Base-by-base conservation (phyloP, 2,888 invertebrate species). In the Mallateleia sp. region DNA sequence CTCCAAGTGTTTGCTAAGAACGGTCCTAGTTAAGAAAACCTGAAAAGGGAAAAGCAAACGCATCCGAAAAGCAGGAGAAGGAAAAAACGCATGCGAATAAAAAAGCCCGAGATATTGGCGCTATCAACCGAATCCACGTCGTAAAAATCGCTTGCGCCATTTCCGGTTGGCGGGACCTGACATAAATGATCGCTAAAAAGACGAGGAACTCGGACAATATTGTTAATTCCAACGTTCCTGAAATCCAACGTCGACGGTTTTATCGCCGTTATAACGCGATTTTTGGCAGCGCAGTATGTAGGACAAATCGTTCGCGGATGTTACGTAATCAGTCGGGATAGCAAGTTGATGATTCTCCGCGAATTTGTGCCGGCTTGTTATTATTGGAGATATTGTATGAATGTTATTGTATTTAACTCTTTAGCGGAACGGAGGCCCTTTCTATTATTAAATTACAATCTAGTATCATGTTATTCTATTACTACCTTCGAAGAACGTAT, bases 91-190 rank as follows among this genome's bases (percentile, higher is more conserved):
- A 28, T 11, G 20, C n/a, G 20, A 50, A 54, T n/a, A n/a, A 11
- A 42, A 71, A 71, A 34, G 32, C 18, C 64, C 28, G 54, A 64
- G 66, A 67, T 80, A 85, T 85, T 78, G 72, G 77, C 66, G 81
- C 62, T 79, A 79, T 79, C 69, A 47, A 34, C 38, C 52, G 56
- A 64, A 72, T 78, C 42, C 25, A 42, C 74, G 60, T 85, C 77
- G 66, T 79, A 84, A 88, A 88, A 88, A 82, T 89, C 78, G 87
- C 84, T 83, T 80, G 79, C 85, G 81, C 87, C 87, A 83, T 84
- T 88, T 89, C 89, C 89, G 88, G 83, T 71, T 9, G 58, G 45
- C 67, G 69, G 83, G 77, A 60, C 47, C 71, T 58, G 79, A 79
- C 81, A 80, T 86, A 87, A 88, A 82, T 77, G 85, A 84, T 86